A percentile compares a stretch with the other conserved stretches of the same genome.
Evolutionary conservation across 2,888 invertebrate genomes (phyloP).

Genomic region (Unio delphinus): DNA sequence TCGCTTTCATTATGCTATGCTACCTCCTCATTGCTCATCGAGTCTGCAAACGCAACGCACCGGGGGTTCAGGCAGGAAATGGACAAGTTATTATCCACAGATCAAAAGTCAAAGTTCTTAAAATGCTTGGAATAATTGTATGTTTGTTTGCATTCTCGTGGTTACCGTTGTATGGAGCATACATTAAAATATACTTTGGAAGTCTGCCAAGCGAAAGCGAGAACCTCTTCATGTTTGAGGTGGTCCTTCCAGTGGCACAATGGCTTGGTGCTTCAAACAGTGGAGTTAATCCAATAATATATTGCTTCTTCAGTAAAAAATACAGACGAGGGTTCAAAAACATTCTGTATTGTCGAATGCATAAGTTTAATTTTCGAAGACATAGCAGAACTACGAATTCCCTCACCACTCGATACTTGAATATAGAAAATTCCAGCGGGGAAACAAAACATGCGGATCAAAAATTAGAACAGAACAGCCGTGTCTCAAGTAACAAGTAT

Average conservation of each 20-base stretch:
- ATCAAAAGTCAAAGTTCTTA: slow-evolving; percentile 93
- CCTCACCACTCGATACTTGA: slow-evolving; percentile 21
- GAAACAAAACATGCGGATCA: slow-evolving; percentile 8
- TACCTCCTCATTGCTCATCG: slow-evolving; percentile 94
- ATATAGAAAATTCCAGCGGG: slow-evolving; percentile 20
- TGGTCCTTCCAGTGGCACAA: slow-evolving; percentile 87
- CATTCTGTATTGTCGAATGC: slow-evolving; percentile 28
- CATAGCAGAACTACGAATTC: slow-evolving; percentile 21
- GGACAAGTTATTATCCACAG: slow-evolving; percentile 75
- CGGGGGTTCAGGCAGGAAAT: slow-evolving; percentile 83
- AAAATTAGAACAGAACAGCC: slow-evolving; percentile 11
- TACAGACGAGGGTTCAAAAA: slow-evolving; percentile 86
- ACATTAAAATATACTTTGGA: slow-evolving; percentile 79
- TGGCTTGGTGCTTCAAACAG: slow-evolving; percentile 95
- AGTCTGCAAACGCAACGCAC: slow-evolving; percentile 89
- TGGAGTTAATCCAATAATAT: slow-evolving; percentile 94
- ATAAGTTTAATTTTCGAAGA: slow-evolving; percentile 9
- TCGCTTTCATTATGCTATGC: slow-evolving; percentile 91
- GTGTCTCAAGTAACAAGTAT: slow-evolving; percentile 27
- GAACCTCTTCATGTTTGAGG: slow-evolving; percentile 79
- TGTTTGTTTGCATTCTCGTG: slow-evolving; percentile 92
- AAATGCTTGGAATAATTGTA: slow-evolving; percentile 94
- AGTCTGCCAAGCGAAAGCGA: slow-evolving; percentile 5
- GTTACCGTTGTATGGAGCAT: slow-evolving; percentile 87
- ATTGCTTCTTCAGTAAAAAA: slow-evolving; percentile 96